Conservation (phyloP, 2,888 invertebrate species). For the Crematogaster levior region DNA sequence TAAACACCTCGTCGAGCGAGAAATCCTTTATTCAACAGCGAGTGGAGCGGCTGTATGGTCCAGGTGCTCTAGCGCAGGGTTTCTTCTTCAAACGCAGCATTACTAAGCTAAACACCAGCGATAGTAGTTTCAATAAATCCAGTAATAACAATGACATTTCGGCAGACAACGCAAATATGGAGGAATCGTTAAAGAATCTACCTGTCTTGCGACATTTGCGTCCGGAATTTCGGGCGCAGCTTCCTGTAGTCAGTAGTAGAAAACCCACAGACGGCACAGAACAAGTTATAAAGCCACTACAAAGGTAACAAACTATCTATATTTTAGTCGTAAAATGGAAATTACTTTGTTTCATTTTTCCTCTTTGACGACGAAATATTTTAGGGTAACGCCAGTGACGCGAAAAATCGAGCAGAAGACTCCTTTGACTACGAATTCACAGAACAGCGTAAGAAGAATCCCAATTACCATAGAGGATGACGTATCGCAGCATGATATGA, state of each 20-base stretch:
- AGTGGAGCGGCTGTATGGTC: slow-evolving; percentile 95
- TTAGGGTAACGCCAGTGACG: slow-evolving; percentile 64
- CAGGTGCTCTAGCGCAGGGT: slow-evolving; percentile 94
- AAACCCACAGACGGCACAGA: slow-evolving; percentile 84
- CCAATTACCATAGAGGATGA: slow-evolving; percentile 63
- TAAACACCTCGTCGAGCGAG: slow-evolving; percentile 80
- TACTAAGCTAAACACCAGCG: slow-evolving; percentile 81
- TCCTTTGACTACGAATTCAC: slow-evolving; percentile 41
- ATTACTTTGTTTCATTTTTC: background rate
- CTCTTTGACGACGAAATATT: background rate
- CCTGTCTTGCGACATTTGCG: slow-evolving; percentile 94
- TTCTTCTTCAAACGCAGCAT: slow-evolving; percentile 88
- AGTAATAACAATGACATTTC: slow-evolving; percentile 83
- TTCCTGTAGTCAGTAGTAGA: slow-evolving; percentile 88
- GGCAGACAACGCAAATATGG: slow-evolving; percentile 78
- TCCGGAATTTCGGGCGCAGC: slow-evolving; percentile 94
- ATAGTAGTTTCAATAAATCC: slow-evolving; percentile 78
- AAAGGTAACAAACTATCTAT: slow-evolving; percentile 77
- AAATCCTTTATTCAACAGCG: slow-evolving; percentile 94
- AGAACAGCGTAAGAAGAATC: slow-evolving; percentile 45
- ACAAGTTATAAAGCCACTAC: slow-evolving; percentile 82
- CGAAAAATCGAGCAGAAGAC: slow-evolving; percentile 69
- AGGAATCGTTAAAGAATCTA: slow-evolving; percentile 86
- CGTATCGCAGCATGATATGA: slow-evolving; percentile 75
- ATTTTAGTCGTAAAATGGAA: slow-evolving; percentile 23